Percentiles rank a stretch among this genome's conserved stretches.
These are phyloP conservation scores for Oscarella lobularis DNA, from an alignment of 37 sponge, comb jelly and placozoan species.

Conservation along the genomic window DNA sequence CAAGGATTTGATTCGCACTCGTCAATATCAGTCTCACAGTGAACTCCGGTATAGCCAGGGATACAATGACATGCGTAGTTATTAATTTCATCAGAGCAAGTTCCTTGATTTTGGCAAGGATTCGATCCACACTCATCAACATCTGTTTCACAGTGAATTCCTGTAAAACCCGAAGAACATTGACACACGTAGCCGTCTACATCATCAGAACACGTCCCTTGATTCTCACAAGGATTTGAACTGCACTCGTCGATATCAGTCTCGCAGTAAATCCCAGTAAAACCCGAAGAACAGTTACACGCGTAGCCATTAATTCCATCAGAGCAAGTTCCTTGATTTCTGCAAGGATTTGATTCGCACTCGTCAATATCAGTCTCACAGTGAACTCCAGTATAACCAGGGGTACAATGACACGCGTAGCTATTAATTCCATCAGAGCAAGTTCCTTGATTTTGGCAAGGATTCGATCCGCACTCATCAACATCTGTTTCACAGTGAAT, in stretches of 20 bases:
- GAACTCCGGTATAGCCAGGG: too few relatives aligned
- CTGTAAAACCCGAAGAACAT: too few relatives aligned
- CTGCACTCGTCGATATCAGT: neutral
- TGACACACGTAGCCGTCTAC: too few relatives aligned
- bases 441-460: neutral
- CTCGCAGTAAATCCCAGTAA: neutral
- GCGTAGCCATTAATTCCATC: neutral
- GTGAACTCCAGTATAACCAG: neutral
- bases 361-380: neutral
- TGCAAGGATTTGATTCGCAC: neutral
- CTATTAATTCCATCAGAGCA: neutral
- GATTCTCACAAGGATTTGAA: constrained; percentile 6
- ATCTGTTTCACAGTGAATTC: too few relatives aligned
- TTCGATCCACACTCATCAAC: too few relatives aligned
- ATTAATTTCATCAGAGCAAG: too few relatives aligned
- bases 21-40: too few relatives aligned
- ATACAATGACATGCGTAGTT: too few relatives aligned
- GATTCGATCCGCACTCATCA: neutral
- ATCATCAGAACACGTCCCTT: too few relatives aligned
- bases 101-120: too few relatives aligned
- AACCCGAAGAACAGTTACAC: neutral
- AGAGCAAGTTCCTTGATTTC: neutral
- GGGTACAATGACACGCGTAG: neutral
- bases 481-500: neutral
- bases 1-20: too few relatives aligned